A percentile compares a stretch with the other conserved stretches of the same genome.
Evolutionary conservation across 2,888 invertebrate genomes (phyloP).

Genomic region (Ptilodon capucinus): DNA sequence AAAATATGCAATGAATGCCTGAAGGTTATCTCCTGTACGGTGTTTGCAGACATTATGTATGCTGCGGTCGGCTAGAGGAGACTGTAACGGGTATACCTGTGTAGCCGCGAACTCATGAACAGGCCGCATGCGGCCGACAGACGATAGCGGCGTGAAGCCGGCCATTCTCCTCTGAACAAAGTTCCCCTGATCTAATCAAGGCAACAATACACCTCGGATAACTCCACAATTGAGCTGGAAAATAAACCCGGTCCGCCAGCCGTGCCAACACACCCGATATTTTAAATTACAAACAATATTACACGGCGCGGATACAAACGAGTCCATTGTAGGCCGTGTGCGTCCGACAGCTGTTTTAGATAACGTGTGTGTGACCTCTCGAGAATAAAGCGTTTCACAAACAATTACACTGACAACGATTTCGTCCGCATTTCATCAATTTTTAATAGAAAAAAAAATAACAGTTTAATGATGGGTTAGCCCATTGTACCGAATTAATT

Average conservation of each 20-base stretch:
- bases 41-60: slow-evolving; percentile 32
- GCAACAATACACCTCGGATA: slow-evolving; percentile 75
- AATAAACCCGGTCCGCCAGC: slow-evolving; percentile 57
- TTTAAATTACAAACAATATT: slow-evolving; percentile 80
- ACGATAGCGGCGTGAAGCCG: slow-evolving; percentile 56
- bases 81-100: slow-evolving; percentile 38
- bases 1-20: slow-evolving; percentile 17
- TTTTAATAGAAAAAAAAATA: slow-evolving; percentile 13
- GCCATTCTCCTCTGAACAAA: slow-evolving; percentile 70
- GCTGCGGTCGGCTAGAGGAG: slow-evolving; percentile 38
- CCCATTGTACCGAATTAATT: too few relatives aligned
- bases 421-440: slow-evolving; percentile 33
- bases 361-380: slow-evolving; percentile 76
- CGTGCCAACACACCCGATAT: slow-evolving; percentile 64
- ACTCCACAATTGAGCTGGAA: slow-evolving; percentile 66
- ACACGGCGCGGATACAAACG: slow-evolving; percentile 70
- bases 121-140: slow-evolving; percentile 61
- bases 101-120: slow-evolving; percentile 49
- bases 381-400: slow-evolving; percentile 63
- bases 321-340: slow-evolving; percentile 72
- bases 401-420: slow-evolving; percentile 62
- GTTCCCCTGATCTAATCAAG: slow-evolving; percentile 78
- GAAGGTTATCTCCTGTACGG: slow-evolving; percentile 22
- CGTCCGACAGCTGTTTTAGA: slow-evolving; percentile 77
- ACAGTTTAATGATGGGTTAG: too few relatives aligned